Conservation (phyloP, 2,797 vertebrate genomes). For the Mormyrus proboscirostris region DNA sequence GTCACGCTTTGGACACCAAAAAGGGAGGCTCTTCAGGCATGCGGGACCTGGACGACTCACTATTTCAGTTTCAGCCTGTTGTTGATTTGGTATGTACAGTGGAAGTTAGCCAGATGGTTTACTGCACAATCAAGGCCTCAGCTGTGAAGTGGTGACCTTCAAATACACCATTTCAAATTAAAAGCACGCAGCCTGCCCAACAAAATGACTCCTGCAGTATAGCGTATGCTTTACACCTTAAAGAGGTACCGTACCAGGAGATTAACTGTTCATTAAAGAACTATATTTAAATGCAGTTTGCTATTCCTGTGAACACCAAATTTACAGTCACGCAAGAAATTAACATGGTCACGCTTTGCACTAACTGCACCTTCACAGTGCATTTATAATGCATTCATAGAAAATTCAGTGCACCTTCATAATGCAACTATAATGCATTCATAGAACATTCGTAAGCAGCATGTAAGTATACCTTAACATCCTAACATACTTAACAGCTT, state of each 20-base stretch:
- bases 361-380: not conserved
- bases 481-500: too few species aligned
- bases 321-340: not conserved
- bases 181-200: not conserved
- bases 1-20: constrained; percentile 38
- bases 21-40: constrained; percentile 39
- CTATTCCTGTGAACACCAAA: not conserved
- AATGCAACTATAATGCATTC: not conserved
- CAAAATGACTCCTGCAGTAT: not conserved
- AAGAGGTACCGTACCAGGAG: not conserved
- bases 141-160: constrained; percentile 57
- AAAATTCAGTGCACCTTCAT: not conserved
- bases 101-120: constrained; percentile 42
- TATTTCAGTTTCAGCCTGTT: constrained; percentile 59
- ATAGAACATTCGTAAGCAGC: not conserved
- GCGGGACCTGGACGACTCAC: constrained; percentile 47
- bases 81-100: constrained; percentile 50
- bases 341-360: not conserved
- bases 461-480: not conserved
- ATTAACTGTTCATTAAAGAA: not conserved
- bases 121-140: constrained; percentile 47
- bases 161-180: constrained; percentile 5
- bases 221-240: not conserved
- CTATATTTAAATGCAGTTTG: not conserved
- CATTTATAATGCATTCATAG: not conserved